phyloP scores from a whole-genome alignment of 2,113 vertebrate genomes.

The Meles meles region DNA sequence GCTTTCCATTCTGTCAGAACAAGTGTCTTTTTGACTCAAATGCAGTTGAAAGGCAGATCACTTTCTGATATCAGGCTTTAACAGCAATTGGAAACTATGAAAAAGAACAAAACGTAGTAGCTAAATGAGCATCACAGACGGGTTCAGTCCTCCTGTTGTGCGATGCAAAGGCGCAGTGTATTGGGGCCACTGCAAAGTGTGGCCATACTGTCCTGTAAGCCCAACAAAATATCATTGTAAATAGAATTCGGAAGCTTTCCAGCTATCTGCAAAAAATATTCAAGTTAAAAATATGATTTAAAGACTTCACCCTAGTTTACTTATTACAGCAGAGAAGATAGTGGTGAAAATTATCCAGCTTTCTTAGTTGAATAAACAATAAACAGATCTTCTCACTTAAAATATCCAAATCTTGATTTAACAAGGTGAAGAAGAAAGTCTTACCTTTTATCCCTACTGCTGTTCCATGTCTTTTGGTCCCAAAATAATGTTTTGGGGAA shows the following conservation, averaged over 20 bases:
- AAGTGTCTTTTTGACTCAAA: background rate
- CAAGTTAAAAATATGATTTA: conserved; percentile 20
- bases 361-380: conserved; percentile 26
- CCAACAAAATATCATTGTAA: background rate
- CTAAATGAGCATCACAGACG: background rate
- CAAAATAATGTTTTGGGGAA: conserved; percentile 40
- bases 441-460: conserved; percentile 14
- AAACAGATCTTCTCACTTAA: conserved; percentile 33
- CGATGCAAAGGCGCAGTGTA: background rate
- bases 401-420: conserved; percentile 39
- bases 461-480: conserved; percentile 42
- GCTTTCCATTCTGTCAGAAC: background rate
- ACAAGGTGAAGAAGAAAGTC: background rate
- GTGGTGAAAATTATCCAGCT: background rate
- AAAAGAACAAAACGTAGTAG: background rate
- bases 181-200: background rate
- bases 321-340: conserved; percentile 30
- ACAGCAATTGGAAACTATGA: background rate
- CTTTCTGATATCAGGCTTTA: conserved; percentile 5
- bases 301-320: background rate
- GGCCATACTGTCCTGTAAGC: background rate
- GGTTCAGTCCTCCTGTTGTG: background rate
- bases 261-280: background rate
- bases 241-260: background rate
- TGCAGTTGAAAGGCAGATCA: background rate